Evolutionary conservation across 2,113 vertebrate species (phyloP).

Genomic region (Leucopsar rothschildi): DNA sequence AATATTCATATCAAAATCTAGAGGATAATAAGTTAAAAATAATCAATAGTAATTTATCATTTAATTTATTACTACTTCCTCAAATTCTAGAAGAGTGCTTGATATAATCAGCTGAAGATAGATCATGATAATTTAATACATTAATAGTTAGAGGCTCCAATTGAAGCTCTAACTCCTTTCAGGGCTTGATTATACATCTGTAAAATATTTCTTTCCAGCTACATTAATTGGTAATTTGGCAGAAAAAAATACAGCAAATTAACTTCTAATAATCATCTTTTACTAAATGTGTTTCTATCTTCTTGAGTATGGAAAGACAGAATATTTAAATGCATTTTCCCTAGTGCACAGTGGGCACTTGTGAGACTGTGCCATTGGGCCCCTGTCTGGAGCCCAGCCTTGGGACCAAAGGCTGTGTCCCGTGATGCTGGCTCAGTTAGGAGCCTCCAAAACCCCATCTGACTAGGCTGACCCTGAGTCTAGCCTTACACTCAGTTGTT

Average conservation of each 20-base stretch:
- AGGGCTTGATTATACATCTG: constrained; percentile 45
- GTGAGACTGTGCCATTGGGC: background rate
- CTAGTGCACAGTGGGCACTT: background rate
- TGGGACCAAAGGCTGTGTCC: background rate
- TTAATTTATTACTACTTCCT: constrained; percentile 47
- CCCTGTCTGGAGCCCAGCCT: background rate
- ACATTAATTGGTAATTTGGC: constrained; percentile 48
- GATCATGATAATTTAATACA: constrained; percentile 48
- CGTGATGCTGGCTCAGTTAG: background rate
- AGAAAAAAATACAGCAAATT: constrained; percentile 47
- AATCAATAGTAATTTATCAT: constrained; percentile 35
- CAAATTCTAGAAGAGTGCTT: constrained; percentile 39
- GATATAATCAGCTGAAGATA: constrained; percentile 51
- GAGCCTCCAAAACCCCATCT: background rate
- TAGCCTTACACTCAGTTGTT: background rate
- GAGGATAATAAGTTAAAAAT: constrained; percentile 20
- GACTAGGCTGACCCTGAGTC: background rate
- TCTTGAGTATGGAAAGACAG: background rate
- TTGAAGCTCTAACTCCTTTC: constrained; percentile 10
- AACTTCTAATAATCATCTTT: constrained; percentile 30
- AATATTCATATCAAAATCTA: constrained; percentile 1
- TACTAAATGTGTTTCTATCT: background rate
- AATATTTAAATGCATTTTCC: background rate
- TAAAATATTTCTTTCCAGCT: constrained; percentile 51
- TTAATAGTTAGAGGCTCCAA: constrained; percentile 10